These are phyloP conservation scores for Okamejei kenojei DNA, from an alignment of 2,797 vertebrate species.

Conservation along the genomic window DNA sequence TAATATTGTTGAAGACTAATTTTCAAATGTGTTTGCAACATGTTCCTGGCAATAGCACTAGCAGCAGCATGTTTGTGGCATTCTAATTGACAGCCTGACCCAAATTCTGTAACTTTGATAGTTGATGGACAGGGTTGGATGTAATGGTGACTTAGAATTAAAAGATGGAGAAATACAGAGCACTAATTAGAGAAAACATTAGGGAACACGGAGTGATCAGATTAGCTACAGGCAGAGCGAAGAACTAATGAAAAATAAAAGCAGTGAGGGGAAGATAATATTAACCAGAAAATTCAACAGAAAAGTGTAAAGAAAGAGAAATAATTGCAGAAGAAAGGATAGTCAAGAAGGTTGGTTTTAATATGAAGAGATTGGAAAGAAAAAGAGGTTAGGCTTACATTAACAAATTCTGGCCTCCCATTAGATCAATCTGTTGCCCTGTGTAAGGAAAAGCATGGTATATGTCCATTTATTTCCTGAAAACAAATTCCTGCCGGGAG, in stretches of 20 bases:
- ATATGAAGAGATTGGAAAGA: background rate
- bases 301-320: background rate
- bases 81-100: background rate
- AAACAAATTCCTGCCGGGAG: background rate
- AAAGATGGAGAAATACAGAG: background rate
- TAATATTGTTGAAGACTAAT: background rate
- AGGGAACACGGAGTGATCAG: background rate
- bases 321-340: background rate
- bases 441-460: background rate
- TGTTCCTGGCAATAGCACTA: background rate
- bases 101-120: background rate
- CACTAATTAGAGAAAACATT: background rate
- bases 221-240: background rate
- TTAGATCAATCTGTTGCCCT: background rate
- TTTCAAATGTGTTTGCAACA: background rate
- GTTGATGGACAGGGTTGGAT: background rate
- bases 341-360: background rate
- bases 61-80: slow-evolving; percentile 9
- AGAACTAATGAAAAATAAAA: background rate
- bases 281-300: background rate
- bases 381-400: background rate
- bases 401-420: background rate
- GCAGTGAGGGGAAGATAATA: background rate
- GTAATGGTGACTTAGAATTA: background rate
- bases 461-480: background rate